Evolutionary conservation across 2,888 invertebrate species (phyloP).

Genomic region (Orgyia antiqua): DNA sequence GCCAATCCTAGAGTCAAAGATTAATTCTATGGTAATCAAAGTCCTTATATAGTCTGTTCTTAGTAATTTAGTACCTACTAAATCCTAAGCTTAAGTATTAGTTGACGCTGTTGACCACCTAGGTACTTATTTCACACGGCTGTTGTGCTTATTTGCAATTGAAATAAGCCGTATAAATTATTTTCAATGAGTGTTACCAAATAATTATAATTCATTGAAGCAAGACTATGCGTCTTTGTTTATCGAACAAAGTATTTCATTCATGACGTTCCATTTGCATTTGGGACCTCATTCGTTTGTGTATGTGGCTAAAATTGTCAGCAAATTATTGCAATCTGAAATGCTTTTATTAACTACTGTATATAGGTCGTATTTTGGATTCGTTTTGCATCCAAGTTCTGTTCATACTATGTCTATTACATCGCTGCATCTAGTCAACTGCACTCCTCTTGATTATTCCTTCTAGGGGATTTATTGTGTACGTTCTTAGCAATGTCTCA

Average conservation of each 20-base stretch:
- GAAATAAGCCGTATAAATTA: slow-evolving; percentile 30
- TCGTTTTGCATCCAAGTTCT: too few relatives aligned
- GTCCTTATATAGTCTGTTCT: slow-evolving; percentile 22
- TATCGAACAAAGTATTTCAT: slow-evolving; percentile 17
- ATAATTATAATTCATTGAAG: slow-evolving; percentile 17
- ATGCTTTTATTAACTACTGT: too few relatives aligned
- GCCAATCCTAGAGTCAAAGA: slow-evolving; percentile 9
- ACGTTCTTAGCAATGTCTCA: too few relatives aligned
- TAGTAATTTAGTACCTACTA: slow-evolving; percentile 2
- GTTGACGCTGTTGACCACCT: slow-evolving; percentile 29
- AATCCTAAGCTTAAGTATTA: slow-evolving; percentile 23
- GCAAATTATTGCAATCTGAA: too few relatives aligned
- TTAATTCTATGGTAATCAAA: slow-evolving; percentile 22
- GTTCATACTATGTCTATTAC: too few relatives aligned
- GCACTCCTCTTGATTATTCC: too few relatives aligned
- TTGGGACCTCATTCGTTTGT: too few relatives aligned
- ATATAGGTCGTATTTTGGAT: too few relatives aligned
- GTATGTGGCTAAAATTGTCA: too few relatives aligned
- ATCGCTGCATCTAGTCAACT: too few relatives aligned
- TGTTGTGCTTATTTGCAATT: slow-evolving; percentile 35
- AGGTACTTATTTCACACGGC: slow-evolving; percentile 27
- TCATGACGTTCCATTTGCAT: too few relatives aligned
- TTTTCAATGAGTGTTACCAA: slow-evolving; percentile 18
- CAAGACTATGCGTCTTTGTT: slow-evolving; percentile 11
- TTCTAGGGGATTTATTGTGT: too few relatives aligned